Conservation (phyloP, 1,140 invertebrate genomes). For the Paracyclopina nana region DNA sequence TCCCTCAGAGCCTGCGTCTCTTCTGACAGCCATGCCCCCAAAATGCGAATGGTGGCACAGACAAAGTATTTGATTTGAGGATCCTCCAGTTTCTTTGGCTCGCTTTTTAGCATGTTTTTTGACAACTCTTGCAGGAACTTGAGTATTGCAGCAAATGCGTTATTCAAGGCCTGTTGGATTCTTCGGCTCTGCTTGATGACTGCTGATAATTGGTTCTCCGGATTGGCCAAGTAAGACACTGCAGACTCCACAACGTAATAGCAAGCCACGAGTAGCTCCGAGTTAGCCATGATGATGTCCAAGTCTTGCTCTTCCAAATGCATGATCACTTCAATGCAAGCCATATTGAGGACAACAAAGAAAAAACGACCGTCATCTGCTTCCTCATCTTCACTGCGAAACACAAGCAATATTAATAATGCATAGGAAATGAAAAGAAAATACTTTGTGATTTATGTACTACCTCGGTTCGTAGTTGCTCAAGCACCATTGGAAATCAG, state of each 20-base stretch:
- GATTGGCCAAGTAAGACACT: conserved; percentile 52
- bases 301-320: conserved; percentile 58
- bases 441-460: too few species aligned
- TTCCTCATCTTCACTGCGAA: too few species aligned
- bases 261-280: conserved; percentile 47
- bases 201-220: conserved; percentile 51
- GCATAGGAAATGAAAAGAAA: too few species aligned
- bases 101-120: conserved; percentile 8
- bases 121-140: conserved; percentile 22
- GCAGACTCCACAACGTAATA: conserved; percentile 61
- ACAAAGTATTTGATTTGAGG: conserved; percentile 47
- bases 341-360: conserved; percentile 57
- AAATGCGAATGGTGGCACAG: conserved; percentile 54
- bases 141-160: conserved; percentile 62
- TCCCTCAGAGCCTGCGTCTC: conserved; percentile 70
- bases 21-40: conserved; percentile 70
- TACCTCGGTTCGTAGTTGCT: background rate
- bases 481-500: conserved; percentile 13
- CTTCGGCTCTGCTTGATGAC: conserved; percentile 68
- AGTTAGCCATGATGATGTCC: conserved; percentile 47
- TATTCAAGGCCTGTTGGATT: conserved; percentile 67
- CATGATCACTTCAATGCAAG: conserved; percentile 54
- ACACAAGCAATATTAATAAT: too few species aligned
- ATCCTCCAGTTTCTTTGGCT: conserved; percentile 25
- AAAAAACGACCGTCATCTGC: conserved; percentile 46